Conservation (phyloP, 2,797 vertebrate species). For the Oreochromis grahami region DNA sequence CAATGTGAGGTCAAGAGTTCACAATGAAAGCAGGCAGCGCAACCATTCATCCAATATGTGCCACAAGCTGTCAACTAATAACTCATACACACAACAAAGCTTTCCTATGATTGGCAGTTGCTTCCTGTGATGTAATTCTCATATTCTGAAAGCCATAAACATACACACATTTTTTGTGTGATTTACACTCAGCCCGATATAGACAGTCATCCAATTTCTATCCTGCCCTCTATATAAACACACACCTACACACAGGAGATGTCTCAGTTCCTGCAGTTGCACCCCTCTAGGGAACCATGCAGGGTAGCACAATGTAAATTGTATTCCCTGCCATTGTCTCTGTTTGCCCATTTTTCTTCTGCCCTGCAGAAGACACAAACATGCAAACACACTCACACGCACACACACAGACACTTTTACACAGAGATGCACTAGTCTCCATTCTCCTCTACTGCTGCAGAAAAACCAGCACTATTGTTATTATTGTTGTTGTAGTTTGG, state of each 20-base stretch:
- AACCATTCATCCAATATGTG: background rate
- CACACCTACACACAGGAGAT: conserved; percentile 9
- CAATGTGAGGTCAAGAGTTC: conserved; percentile 5
- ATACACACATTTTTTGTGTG: background rate
- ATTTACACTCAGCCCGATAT: background rate
- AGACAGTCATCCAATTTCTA: background rate
- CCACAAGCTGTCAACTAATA: background rate
- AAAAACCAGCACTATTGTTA: conserved; percentile 45
- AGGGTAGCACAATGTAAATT: conserved; percentile 65
- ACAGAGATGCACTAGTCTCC: background rate
- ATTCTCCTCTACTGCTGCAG: conserved; percentile 10
- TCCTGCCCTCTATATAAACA: background rate
- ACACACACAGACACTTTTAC: background rate
- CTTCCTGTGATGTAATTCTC: background rate
- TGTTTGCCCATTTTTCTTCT: conserved; percentile 64
- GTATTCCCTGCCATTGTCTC: conserved; percentile 63
- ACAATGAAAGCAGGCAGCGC: background rate
- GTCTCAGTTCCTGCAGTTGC: conserved; percentile 28
- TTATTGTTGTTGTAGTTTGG: conserved; percentile 53
- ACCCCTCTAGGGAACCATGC: conserved; percentile 37
- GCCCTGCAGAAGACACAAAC: conserved; percentile 23
- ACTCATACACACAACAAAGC: background rate
- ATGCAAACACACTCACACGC: background rate
- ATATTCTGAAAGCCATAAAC: background rate
- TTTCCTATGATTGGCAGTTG: background rate